Base-by-base conservation (phyloP, 2,888 invertebrate genomes). In the Portevinia maculata region DNA sequence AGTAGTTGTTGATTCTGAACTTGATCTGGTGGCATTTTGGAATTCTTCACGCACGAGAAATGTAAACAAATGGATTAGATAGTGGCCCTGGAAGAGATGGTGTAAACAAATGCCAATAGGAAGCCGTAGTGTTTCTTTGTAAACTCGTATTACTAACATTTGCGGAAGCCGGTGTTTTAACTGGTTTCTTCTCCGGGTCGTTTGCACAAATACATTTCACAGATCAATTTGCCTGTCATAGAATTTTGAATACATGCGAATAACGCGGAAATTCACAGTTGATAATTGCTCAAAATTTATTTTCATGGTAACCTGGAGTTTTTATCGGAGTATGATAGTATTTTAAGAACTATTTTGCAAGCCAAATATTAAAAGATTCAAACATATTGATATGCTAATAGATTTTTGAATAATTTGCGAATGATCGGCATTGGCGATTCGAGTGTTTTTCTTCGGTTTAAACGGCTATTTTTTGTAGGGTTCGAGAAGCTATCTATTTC, bases 241-340 rank as follows among this genome's bases (percentile, higher is more conserved):
- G 41, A 41, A 34, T 62, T 32, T 46, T 34, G 19, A 15, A 52
- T 39, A 41, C 13, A n/a, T 7, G 60, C 44, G 19, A 64, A 44
- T 37, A 64, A 73, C 21, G 24, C 73, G 73, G 73, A 73, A 73
- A 73, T 55, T 46, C n/a, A 19, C 19, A 9, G 53, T 8, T 28
- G 73, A 73, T 73, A 64, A 73, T 64, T 64, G 53, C 28, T 37
- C 37, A n/a, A 73, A 53, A 46, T 19, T 37, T 9, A 46, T 28
- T 46, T 30, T 48, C 73, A 73, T 15, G 73, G 73, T 73, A 53
- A 30, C 24, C n/a, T 50, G 46, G 28, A 28, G 24, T 21, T 19
- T 5, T 24, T 24, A 53, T 53, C 52, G 9, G 3, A 52, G 17
- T 52, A n/a, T 34, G 13, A n/a, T 30, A 1, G 30, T 15, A 30